Evolutionary conservation across 2,113 vertebrate species (phyloP).

Genomic region (Eublepharis macularius): DNA sequence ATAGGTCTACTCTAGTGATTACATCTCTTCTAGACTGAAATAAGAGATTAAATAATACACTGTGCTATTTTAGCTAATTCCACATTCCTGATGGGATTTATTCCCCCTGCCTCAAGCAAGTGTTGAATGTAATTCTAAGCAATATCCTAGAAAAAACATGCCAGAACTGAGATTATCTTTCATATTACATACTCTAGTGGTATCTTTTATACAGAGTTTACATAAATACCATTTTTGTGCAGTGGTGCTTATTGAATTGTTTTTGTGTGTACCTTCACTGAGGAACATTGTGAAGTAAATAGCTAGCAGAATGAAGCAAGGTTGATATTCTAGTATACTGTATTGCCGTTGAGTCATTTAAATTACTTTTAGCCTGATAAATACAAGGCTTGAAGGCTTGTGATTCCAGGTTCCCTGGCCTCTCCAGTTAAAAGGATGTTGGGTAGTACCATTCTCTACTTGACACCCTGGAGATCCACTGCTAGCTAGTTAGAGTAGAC

Average conservation of each 20-base stretch:
- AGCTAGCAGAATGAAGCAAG: too few relatives aligned
- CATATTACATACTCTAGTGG: fast-evolving
- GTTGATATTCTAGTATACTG: too few relatives aligned
- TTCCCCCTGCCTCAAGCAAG: conserved; percentile 6
- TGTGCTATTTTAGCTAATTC: conserved; percentile 13
- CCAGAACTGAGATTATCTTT: conserved; percentile 1
- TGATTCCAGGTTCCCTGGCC: too few relatives aligned
- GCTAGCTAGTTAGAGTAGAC: too few relatives aligned
- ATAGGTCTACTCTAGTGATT: conserved; percentile 34
- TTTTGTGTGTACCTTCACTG: neutral
- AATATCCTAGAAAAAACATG: neutral
- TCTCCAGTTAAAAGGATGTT: too few relatives aligned
- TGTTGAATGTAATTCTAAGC: conserved; percentile 32
- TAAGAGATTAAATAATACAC: conserved; percentile 31
- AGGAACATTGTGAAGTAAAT: too few relatives aligned
- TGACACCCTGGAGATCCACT: too few relatives aligned
- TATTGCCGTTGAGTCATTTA: too few relatives aligned
- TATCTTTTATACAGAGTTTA: neutral
- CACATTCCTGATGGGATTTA: neutral
- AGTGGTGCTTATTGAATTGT: neutral
- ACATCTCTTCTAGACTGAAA: conserved; percentile 37
- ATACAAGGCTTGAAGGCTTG: too few relatives aligned
- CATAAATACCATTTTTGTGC: neutral
- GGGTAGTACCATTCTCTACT: too few relatives aligned
- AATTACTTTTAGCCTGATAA: too few relatives aligned